Evolutionary conservation across 2,113 vertebrate species (phyloP).

Genomic region (Onychostoma macrolepis): DNA sequence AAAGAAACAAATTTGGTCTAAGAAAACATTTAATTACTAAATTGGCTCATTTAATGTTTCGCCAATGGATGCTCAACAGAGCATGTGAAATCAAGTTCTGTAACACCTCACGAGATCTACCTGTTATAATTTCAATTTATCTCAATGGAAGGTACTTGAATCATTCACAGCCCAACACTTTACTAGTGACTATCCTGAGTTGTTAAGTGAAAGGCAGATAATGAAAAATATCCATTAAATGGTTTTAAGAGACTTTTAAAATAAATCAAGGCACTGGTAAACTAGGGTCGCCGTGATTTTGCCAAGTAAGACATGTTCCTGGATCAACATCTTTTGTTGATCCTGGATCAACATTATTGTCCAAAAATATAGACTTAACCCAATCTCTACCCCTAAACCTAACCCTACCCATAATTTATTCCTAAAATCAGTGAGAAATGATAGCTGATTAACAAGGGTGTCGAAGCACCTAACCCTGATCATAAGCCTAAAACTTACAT

Average conservation of each 20-base stretch:
- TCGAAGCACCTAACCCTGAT: no score
- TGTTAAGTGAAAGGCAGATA: no score
- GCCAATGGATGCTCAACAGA: not conserved
- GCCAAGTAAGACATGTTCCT: no score
- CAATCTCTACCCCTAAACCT: no score
- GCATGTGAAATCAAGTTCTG: not conserved
- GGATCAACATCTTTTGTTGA: no score
- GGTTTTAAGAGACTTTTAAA: not conserved
- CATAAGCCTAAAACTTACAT: no score
- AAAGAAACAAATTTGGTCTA: not conserved
- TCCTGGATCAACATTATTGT: no score
- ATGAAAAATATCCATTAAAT: not conserved
- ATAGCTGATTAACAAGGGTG: no score
- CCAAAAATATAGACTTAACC: no score
- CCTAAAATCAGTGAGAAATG: no score
- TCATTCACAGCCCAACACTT: not conserved
- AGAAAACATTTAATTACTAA: not conserved
- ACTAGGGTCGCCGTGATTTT: no score
- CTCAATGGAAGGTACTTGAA: not conserved
- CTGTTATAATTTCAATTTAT: not conserved
- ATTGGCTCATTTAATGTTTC: not conserved
- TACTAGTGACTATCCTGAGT: not conserved
- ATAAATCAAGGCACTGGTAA: not conserved
- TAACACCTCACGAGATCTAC: not conserved
- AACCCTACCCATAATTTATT: no score